Base-by-base conservation (phyloP, 2,113 vertebrate genomes). In the Irena cyanogastra region DNA sequence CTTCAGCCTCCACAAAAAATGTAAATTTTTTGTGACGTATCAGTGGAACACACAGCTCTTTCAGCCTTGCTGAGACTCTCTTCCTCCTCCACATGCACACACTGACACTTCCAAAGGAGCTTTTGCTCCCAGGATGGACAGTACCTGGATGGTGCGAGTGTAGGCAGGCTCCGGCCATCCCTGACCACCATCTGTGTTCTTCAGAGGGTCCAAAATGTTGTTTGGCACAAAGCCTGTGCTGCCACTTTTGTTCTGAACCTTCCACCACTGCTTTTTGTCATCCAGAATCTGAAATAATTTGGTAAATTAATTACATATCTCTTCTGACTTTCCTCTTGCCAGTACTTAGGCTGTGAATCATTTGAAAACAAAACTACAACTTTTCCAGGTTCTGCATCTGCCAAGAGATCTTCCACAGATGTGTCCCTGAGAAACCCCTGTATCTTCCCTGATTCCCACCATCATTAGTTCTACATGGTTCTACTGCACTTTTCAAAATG, bases 201-300 rank as follows among this genome's bases (percentile, higher is more conserved):
- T 98, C 94, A 98, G 97, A 47, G 98, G 95, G 74, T 99, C 99
- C 97, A 99, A 96, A 97, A 99, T 99, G 97, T 99, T 99, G 98
- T 99, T 99, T 98, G 99, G 99, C 98, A 99, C 99, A 87, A 99
- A 99, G 90, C 99, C 99, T 6, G 95, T 95, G 16, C 97, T 97
- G 64, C 99, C 99, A 14, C 95, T 97, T 39, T 95, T 98, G 64
- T 99, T 99, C 65, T 97, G 98, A 30, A 99, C 99, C 95, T 99
- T 99, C 99, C 99, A 99, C 99, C 99, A 99, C 71, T 99, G 99
- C 94, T 99, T 99, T 94, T 98, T 98, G 94, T 99, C 99, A 17
- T 99, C 99, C 24, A 99, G 97, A 35, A 99, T 98, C 99, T 99
- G 98, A 65, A 87, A 95, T 33, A 20, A 90, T 50, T 71, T 10